Conservation (phyloP, 2,113 vertebrate genomes). For the Sterna hirundo region DNA sequence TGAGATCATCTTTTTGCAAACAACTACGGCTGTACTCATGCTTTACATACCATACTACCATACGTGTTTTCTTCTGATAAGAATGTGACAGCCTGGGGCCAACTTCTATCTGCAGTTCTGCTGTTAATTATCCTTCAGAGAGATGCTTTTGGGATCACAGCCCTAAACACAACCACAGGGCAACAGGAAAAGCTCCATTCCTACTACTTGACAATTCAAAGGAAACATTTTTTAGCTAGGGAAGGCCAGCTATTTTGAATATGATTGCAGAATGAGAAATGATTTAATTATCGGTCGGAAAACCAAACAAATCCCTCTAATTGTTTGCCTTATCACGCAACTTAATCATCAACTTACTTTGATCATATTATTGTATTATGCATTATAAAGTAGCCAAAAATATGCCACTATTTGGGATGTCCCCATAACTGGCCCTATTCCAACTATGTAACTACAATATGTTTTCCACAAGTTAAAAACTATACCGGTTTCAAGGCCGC, state of each 20-base stretch:
- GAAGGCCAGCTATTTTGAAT: background rate
- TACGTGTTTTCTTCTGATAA: background rate
- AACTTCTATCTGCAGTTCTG: background rate
- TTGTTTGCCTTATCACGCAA: background rate
- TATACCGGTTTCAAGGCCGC: background rate
- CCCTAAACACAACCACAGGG: background rate
- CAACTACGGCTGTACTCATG: background rate
- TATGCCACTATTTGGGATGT: background rate
- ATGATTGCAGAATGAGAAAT: background rate
- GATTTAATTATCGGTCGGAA: background rate
- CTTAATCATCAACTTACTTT: background rate
- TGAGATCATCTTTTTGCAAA: background rate
- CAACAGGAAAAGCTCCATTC: background rate
- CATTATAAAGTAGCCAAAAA: background rate
- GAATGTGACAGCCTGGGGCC: background rate
- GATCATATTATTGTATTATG: background rate
- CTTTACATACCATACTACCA: background rate
- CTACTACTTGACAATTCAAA: background rate
- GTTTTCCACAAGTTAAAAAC: background rate
- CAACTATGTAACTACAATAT: background rate
- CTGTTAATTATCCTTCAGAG: constrained; percentile 17
- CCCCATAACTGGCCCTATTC: background rate
- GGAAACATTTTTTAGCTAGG: background rate
- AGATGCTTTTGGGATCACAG: background rate
- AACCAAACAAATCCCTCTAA: background rate